Evolutionary conservation across 2,797 vertebrate species (phyloP).

Genomic region (Naso thynnoides): DNA sequence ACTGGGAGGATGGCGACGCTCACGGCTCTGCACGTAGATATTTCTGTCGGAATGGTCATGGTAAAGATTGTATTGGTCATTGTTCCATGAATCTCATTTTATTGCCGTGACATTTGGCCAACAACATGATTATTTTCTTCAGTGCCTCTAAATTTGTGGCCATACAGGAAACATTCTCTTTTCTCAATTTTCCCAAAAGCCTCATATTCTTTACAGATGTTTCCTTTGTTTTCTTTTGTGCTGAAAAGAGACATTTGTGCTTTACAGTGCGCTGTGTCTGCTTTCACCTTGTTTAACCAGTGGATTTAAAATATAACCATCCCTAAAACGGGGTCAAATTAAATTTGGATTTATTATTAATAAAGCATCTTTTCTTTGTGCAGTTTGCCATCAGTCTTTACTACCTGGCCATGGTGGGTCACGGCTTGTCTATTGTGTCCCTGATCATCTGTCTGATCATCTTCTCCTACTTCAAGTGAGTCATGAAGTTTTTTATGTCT

Average conservation of each 20-base stretch:
- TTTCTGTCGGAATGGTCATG: background rate
- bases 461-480: slow-evolving; percentile 89
- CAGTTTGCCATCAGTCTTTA: slow-evolving; percentile 80
- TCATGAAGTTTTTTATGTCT: slow-evolving; percentile 21
- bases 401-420: slow-evolving; percentile 84
- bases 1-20: background rate
- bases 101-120: background rate
- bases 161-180: slow-evolving; percentile 14
- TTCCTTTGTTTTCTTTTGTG: background rate
- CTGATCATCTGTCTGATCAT: slow-evolving; percentile 85
- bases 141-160: background rate
- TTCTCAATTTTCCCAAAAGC: slow-evolving; percentile 15
- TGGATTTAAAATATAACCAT: background rate
- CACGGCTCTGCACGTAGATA: background rate
- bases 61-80: background rate
- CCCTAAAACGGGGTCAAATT: background rate
- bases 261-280: background rate
- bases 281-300: background rate
- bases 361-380: background rate
- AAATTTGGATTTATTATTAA: background rate
- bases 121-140: background rate
- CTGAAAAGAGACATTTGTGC: background rate
- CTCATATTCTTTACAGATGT: slow-evolving; percentile 10
- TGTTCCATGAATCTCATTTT: background rate
- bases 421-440: slow-evolving; percentile 84